Evolutionary conservation across 2,888 invertebrate genomes (phyloP).

Genomic region (Hypomecis punctinalis): DNA sequence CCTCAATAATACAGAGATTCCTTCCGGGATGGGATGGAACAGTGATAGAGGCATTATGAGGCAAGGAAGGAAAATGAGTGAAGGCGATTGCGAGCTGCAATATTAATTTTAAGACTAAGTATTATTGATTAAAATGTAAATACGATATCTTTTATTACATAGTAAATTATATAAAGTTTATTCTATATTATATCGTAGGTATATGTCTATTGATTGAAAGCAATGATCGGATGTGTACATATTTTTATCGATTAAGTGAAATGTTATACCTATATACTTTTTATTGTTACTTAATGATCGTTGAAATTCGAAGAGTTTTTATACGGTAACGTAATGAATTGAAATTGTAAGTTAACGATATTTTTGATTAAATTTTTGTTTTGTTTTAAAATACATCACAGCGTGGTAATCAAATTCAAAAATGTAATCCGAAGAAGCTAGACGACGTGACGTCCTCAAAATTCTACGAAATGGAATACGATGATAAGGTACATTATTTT

Average conservation of each 20-base stretch:
- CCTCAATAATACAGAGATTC: slow-evolving; percentile 30
- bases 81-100: slow-evolving; percentile 79
- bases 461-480: slow-evolving; percentile 13
- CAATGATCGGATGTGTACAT: slow-evolving; percentile 79
- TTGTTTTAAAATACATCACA: slow-evolving; percentile 47
- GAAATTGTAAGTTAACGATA: slow-evolving; percentile 48
- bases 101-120: slow-evolving; percentile 75
- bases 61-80: slow-evolving; percentile 45
- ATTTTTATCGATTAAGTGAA: slow-evolving; percentile 64
- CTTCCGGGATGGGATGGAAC: slow-evolving; percentile 32
- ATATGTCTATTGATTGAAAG: slow-evolving; percentile 67
- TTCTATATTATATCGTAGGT: slow-evolving; percentile 47
- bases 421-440: slow-evolving; percentile 23
- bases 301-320: slow-evolving; percentile 68
- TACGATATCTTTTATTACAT: slow-evolving; percentile 57
- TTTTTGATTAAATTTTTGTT: slow-evolving; percentile 39
- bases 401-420: slow-evolving; percentile 47
- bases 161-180: slow-evolving; percentile 61
- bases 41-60: slow-evolving; percentile 42
- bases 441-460: slow-evolving; percentile 7
- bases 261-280: slow-evolving; percentile 52
- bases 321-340: slow-evolving; percentile 61
- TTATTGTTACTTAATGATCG: slow-evolving; percentile 79
- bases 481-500: slow-evolving; percentile 25
- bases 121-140: slow-evolving; percentile 74